Conservation (phyloP, 2,888 invertebrate genomes). For the Didymodactylos carnosus region DNA sequence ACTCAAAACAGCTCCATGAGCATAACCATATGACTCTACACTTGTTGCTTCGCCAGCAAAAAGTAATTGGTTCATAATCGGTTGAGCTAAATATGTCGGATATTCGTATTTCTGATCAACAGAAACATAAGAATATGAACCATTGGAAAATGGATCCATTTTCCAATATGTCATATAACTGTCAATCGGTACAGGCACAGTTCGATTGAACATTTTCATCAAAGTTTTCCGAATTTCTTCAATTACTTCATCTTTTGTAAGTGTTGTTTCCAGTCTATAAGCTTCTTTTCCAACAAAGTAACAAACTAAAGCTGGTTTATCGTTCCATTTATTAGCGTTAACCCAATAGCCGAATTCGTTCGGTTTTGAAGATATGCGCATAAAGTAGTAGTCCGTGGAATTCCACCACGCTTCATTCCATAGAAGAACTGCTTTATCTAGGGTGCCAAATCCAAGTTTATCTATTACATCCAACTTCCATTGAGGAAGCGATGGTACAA, state of each 20-base stretch:
- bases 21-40: background rate
- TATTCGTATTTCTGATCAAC: background rate
- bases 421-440: conserved; percentile 50
- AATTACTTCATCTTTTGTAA: background rate
- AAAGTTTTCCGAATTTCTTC: background rate
- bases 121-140: background rate
- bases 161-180: background rate
- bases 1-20: background rate
- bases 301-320: background rate
- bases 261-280: background rate
- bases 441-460: conserved; percentile 79
- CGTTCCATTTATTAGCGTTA: background rate
- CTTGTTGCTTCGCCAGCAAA: background rate
- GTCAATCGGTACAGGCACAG: background rate
- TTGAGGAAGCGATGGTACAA: conserved; percentile 78
- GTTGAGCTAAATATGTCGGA: background rate
- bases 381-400: background rate
- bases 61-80: background rate
- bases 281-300: background rate
- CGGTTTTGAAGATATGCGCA: background rate
- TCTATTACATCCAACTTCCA: conserved; percentile 87
- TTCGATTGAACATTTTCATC: background rate
- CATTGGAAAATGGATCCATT: background rate
- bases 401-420: background rate
- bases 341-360: background rate